phyloP scores from a whole-genome alignment of 2,113 vertebrate genomes.

The Tachycineta bicolor region DNA sequence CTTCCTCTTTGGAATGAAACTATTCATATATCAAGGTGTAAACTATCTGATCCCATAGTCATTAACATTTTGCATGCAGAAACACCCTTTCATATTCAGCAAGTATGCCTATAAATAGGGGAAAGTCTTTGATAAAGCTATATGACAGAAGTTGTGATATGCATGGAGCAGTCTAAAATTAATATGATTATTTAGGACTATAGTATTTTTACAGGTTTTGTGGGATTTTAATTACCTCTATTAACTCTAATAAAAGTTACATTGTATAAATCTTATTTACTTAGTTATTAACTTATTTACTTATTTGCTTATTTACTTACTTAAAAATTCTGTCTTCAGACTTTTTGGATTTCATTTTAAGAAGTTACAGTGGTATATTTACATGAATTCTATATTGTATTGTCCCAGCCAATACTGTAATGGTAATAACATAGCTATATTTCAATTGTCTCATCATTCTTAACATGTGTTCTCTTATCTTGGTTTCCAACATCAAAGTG shows the following conservation, averaged over 20 bases:
- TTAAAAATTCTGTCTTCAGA: neutral
- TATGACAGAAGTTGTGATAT: neutral
- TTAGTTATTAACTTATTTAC: neutral
- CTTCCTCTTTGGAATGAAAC: neutral
- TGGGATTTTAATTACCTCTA: neutral
- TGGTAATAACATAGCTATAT: neutral
- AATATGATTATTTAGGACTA: neutral
- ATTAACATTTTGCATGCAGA: neutral
- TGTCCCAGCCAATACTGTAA: neutral
- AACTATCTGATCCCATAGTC: neutral
- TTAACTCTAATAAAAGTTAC: neutral
- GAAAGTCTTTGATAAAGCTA: neutral
- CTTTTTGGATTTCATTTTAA: neutral
- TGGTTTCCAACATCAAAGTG: neutral
- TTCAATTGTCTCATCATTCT: neutral
- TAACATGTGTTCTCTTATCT: neutral
- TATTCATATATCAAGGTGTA: neutral
- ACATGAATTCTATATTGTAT: neutral
- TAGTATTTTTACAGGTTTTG: neutral
- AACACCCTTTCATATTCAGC: neutral
- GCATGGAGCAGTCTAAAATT: neutral
- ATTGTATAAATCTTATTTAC: neutral
- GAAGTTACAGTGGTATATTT: neutral
- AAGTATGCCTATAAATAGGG: neutral
- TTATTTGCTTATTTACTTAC: neutral